A percentile compares a stretch with the other conserved stretches of the same genome.
These are phyloP conservation scores for Calliopum simillimum DNA, from an alignment of 2,888 invertebrate genomes.

Conservation along the genomic window DNA sequence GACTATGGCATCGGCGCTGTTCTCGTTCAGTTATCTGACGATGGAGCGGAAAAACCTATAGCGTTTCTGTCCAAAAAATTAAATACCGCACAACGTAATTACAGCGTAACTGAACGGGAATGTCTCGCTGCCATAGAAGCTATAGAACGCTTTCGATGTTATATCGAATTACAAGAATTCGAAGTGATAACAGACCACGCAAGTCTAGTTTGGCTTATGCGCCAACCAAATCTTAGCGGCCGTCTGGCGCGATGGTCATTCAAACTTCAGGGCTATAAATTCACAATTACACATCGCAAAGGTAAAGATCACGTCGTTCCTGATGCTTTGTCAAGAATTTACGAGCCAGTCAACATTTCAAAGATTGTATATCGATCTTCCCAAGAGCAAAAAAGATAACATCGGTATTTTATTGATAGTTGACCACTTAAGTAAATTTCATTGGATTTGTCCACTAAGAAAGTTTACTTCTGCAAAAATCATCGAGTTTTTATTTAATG, in stretches of 20 bases:
- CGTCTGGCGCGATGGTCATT: conserved; percentile 45
- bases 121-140: conserved; percentile 19
- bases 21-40: conserved; percentile 13
- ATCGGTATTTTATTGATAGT: background rate
- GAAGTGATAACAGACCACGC: conserved; percentile 12
- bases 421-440: background rate
- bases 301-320: conserved; percentile 46
- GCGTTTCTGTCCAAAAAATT: conserved; percentile 28
- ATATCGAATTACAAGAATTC: conserved; percentile 25
- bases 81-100: too few species aligned
- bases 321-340: conserved; percentile 45
- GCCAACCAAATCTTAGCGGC: conserved; percentile 47
- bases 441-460: background rate
- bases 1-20: conserved; percentile 19
- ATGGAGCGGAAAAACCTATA: conserved; percentile 16
- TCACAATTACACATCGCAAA: conserved; percentile 42
- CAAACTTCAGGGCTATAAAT: conserved; percentile 39
- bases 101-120: too few species aligned
- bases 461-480: conserved; percentile 27
- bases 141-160: conserved; percentile 31
- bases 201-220: conserved; percentile 44
- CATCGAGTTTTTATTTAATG: conserved; percentile 43
- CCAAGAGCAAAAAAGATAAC: background rate
- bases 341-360: background rate
- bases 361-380: background rate